Evolutionary conservation across 1,140 invertebrate genomes (phyloP).

Genomic region (Drosophila mojavensis): DNA sequence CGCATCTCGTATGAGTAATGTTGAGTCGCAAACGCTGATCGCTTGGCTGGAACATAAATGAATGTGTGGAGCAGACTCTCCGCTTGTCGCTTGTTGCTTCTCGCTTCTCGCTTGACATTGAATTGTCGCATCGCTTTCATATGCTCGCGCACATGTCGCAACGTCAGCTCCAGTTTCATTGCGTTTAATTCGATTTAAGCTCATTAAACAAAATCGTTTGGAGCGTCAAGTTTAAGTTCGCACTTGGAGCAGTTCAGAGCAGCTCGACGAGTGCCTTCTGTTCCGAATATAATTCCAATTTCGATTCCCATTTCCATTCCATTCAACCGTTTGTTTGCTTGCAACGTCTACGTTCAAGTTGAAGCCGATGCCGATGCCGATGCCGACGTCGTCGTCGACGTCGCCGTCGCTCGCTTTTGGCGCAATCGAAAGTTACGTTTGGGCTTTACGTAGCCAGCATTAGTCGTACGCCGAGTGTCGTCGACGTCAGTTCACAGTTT

Average conservation of each 20-base stretch:
- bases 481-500: slow-evolving; percentile 72
- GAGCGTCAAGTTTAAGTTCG: slow-evolving; percentile 4
- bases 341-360: slow-evolving; percentile 14
- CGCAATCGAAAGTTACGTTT: slow-evolving; percentile 81
- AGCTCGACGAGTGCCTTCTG: slow-evolving; percentile 8
- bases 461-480: slow-evolving; percentile 71
- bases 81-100: not conserved
- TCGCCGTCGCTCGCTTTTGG: slow-evolving; percentile 55
- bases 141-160: not conserved
- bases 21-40: not conserved
- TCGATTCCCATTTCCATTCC: slow-evolving; percentile 16
- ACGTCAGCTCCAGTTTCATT: slow-evolving; percentile 24
- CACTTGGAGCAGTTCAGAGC: not conserved
- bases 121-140: slow-evolving; percentile 39
- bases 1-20: slow-evolving; percentile 33
- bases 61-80: not conserved
- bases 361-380: not conserved
- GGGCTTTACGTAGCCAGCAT: slow-evolving; percentile 73
- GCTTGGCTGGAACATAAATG: slow-evolving; percentile 7
- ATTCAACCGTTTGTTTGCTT: slow-evolving; percentile 2
- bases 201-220: slow-evolving; percentile 15
- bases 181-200: slow-evolving; percentile 32
- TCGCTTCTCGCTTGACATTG: slow-evolving; percentile 28
- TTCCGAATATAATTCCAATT: slow-evolving; percentile 44
- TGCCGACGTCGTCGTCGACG: not conserved